Evolutionary conservation across 2,113 vertebrate genomes (phyloP), one percentile per base, ranked within the genome.

Genomic region (Galbula dea): DNA sequence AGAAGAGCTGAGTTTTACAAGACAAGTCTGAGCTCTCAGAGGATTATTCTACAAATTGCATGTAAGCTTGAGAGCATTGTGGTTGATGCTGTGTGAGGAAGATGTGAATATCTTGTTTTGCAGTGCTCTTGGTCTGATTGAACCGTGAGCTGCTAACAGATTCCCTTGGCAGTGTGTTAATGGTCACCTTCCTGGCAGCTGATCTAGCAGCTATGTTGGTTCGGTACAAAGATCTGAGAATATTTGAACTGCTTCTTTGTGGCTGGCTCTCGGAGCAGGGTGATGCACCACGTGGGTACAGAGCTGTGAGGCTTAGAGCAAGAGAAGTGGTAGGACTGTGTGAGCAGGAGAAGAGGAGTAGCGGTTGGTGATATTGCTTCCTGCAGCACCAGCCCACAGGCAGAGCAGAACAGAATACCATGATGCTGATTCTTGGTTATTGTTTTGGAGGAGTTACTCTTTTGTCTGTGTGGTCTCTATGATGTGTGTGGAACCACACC

Each of bases 151-250:
- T 43, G 36, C 85, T 43, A 3, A 32, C 12, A 11, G 51, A n/a
- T n/a, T 34, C 37, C 52, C n/a, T 63, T 15, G 46, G 62, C 29
- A 2, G 0, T 1, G 1, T 10, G 10, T 48, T 32, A 46, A 18
- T 17, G 12, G 4, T 45, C 52, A 14, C 20, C 68, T 15, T 66
- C 41, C 52, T n/a, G 21, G 27, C 30, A 41, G 74, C 29, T 17
- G 48, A 14, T 13, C 12, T 2, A 41, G 41, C 36, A 27, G 1
- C 20, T 9, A 12, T 26, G n/a, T 18, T 32, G 52, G 52, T 15
- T 67, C 29, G 39, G 45, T 59, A 19, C 39, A 11, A 5, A 5
- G 32, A 29, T n/a, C 27, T 16, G 27, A 45, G 48, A 29, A 15
- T 55, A 57, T 10, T 36, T 10, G 49, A 22, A 43, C 5, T 1